Conservation (phyloP, 2,797 vertebrate genomes). For the Rhinoraja longicauda region DNA sequence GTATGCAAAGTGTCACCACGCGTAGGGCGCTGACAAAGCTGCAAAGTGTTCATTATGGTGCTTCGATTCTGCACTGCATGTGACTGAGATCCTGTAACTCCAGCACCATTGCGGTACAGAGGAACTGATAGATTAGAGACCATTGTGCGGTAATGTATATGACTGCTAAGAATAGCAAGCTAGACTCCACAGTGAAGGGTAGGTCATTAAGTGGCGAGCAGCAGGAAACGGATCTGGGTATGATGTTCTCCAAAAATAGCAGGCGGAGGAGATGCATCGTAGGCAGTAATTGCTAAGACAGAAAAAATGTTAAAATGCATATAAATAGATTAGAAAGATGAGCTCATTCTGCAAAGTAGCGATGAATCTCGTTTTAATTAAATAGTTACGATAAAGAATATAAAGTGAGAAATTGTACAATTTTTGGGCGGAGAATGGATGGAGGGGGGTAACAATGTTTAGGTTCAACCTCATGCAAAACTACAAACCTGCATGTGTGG, state of each 20-base stretch:
- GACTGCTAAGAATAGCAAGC: conserved; percentile 25
- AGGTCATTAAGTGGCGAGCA: not conserved
- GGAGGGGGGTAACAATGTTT: not conserved
- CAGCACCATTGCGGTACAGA: not conserved
- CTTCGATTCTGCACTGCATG: not conserved
- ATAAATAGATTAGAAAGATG: not conserved
- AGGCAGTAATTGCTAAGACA: not conserved
- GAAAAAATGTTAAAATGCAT: not conserved
- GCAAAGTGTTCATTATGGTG: no score
- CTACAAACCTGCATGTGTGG: no score
- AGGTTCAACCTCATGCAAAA: not conserved
- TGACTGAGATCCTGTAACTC: not conserved
- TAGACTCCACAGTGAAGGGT: conserved; percentile 7
- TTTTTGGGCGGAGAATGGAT: not conserved
- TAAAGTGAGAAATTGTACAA: not conserved
- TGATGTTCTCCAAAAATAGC: conserved; percentile 20
- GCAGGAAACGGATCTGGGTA: conserved; percentile 20
- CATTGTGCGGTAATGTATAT: conserved; percentile 18
- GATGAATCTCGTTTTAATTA: not conserved
- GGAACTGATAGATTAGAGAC: not conserved
- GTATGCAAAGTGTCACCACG: no score
- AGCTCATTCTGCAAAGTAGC: not conserved
- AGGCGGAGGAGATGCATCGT: not conserved
- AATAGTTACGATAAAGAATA: not conserved
- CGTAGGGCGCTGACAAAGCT: no score